Conservation (phyloP, 2,797 vertebrate species). For the Notolepis coatsorum region DNA sequence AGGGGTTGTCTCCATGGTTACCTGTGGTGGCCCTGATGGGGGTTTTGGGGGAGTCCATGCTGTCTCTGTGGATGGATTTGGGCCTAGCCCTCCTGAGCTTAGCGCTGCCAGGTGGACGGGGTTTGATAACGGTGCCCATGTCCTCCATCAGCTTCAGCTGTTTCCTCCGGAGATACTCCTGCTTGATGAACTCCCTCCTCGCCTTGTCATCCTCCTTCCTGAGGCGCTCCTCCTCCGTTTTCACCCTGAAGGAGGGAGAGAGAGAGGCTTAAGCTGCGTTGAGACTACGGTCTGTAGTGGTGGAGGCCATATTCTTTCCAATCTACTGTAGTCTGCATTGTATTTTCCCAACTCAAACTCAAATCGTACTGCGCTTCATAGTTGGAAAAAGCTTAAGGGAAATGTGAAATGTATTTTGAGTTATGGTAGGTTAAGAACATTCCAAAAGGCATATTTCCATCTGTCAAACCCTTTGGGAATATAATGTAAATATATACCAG, state of each 20-base stretch:
- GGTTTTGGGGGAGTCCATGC: constrained; percentile 91
- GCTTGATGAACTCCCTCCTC: constrained; percentile 95
- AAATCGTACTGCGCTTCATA: too few relatives aligned
- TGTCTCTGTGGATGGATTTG: constrained; percentile 95
- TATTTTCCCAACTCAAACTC: too few relatives aligned
- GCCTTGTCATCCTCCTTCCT: constrained; percentile 96
- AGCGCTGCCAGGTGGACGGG: constrained; percentile 78
- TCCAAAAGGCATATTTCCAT: too few relatives aligned
- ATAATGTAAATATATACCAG: too few relatives aligned
- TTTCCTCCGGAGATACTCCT: constrained; percentile 95
- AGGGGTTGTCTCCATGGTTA: constrained; percentile 72
- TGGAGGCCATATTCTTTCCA: too few relatives aligned
- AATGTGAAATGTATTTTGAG: too few relatives aligned
- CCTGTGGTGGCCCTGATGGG: constrained; percentile 92
- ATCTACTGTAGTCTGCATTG: too few relatives aligned
- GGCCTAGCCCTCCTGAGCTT: constrained; percentile 91
- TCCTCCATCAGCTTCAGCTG: constrained; percentile 98
- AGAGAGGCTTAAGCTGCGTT: too few relatives aligned
- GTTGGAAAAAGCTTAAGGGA: too few relatives aligned
- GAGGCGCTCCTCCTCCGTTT: constrained; percentile 94
- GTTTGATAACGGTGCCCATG: constrained; percentile 93
- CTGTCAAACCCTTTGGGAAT: too few relatives aligned
- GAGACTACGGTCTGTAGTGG: too few relatives aligned
- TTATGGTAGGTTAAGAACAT: too few relatives aligned
- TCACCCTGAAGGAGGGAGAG: constrained; percentile 79